Conservation (phyloP, 2,888 invertebrate species). For the Aromia moschata region DNA sequence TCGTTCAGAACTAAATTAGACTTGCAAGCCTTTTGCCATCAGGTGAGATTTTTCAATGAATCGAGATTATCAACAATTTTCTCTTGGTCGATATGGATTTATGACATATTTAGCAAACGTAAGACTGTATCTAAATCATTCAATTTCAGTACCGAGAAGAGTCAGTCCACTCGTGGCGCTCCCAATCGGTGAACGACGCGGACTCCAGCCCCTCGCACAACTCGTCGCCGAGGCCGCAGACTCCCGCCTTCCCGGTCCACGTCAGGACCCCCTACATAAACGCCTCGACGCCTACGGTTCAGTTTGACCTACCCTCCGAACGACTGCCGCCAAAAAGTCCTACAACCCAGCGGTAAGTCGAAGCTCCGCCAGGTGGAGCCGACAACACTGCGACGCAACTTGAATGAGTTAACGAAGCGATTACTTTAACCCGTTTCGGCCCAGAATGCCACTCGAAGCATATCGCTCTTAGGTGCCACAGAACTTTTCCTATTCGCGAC, state of each 20-base stretch:
- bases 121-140: too few species aligned
- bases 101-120: too few species aligned
- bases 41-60: too few species aligned
- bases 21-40: too few species aligned
- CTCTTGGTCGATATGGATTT: too few species aligned
- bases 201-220: conserved; percentile 66
- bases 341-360: conserved; percentile 73
- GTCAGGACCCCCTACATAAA: conserved; percentile 88
- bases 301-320: conserved; percentile 64
- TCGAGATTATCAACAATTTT: too few species aligned
- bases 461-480: too few species aligned
- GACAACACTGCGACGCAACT: conserved; percentile 1
- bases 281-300: conserved; percentile 72
- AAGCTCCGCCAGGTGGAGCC: too few species aligned
- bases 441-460: too few species aligned
- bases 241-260: conserved; percentile 93
- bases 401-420: neutral
- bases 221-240: conserved; percentile 75
- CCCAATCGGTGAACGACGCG: conserved; percentile 67
- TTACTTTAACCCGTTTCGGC: too few species aligned
- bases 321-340: conserved; percentile 85
- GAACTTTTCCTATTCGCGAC: too few species aligned
- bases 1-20: too few species aligned
- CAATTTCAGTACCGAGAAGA: conserved; percentile 74
- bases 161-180: conserved; percentile 73